phyloP scores from a whole-genome alignment of 2,888 invertebrate genomes.

The Onthophagus sagittarius region DNA sequence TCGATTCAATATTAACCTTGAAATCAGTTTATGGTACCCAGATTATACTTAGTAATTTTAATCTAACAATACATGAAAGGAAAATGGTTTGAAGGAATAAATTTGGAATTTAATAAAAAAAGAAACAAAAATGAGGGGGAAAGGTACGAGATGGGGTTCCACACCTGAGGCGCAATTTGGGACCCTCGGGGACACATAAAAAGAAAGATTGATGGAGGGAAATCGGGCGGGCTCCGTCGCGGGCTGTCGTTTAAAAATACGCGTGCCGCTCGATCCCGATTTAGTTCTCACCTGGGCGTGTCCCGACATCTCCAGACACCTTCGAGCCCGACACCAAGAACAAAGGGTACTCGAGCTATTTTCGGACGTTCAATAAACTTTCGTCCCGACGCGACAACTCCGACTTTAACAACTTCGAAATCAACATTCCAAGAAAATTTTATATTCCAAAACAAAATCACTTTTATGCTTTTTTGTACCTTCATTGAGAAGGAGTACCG shows the following conservation, averaged over 20 bases:
- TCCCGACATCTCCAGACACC: conserved; percentile 28
- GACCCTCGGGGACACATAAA: conserved; percentile 17
- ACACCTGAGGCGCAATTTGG: conserved; percentile 30
- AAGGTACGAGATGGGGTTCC: conserved; percentile 18
- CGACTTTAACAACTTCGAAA: too few relatives aligned
- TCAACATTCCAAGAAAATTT: too few relatives aligned
- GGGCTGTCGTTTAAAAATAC: not conserved
- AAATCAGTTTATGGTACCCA: too few relatives aligned
- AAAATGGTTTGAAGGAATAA: too few relatives aligned
- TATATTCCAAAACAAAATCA: too few relatives aligned
- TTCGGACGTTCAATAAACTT: not conserved
- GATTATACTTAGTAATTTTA: too few relatives aligned
- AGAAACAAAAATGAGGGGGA: not conserved
- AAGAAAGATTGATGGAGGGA: conserved; percentile 16
- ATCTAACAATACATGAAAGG: too few relatives aligned
- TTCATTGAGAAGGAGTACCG: too few relatives aligned
- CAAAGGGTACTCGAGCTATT: not conserved
- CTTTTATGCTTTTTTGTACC: too few relatives aligned
- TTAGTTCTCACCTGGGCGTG: conserved; percentile 27
- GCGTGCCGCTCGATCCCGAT: conserved; percentile 19
- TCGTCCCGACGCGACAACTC: too few relatives aligned
- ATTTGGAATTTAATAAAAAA: conserved; percentile 14
- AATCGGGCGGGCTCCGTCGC: not conserved
- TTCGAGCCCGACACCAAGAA: conserved; percentile 10
- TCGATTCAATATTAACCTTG: too few relatives aligned